Percentiles rank a stretch among this genome's conserved stretches.
phyloP scores from a whole-genome alignment of 2,113 vertebrate species.

The Papio anubis region DNA sequence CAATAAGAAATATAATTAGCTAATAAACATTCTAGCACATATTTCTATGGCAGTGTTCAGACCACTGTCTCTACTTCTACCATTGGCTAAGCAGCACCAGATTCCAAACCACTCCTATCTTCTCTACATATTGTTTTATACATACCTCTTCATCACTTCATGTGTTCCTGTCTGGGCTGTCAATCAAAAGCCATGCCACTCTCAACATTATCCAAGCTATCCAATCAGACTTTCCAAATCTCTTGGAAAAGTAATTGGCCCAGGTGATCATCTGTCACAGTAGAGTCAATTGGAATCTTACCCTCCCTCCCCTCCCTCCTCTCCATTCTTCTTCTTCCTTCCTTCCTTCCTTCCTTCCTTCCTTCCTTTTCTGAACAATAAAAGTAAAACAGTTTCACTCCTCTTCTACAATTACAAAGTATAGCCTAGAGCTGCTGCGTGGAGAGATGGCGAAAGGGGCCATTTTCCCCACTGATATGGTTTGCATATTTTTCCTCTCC shows the following conservation, averaged over 20 bases:
- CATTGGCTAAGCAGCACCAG: not conserved
- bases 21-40: not conserved
- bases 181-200: not conserved
- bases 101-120: not conserved
- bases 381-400: not conserved
- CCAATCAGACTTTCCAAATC: not conserved
- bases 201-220: not conserved
- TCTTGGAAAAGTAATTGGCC: not conserved
- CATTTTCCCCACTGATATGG: not conserved
- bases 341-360: not conserved
- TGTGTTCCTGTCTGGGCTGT: not conserved
- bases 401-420: not conserved
- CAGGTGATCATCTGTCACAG: not conserved
- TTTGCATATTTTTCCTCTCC: not conserved
- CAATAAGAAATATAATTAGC: not conserved
- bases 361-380: not conserved
- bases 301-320: not conserved
- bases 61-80: not conserved
- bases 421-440: not conserved
- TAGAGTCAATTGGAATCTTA: not conserved
- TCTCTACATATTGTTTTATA: not conserved
- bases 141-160: not conserved
- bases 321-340: accelerated
- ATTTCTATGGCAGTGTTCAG: not conserved
- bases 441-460: not conserved